Conservation (phyloP, 2,797 vertebrate genomes). For the Astyanax mexicanus region DNA sequence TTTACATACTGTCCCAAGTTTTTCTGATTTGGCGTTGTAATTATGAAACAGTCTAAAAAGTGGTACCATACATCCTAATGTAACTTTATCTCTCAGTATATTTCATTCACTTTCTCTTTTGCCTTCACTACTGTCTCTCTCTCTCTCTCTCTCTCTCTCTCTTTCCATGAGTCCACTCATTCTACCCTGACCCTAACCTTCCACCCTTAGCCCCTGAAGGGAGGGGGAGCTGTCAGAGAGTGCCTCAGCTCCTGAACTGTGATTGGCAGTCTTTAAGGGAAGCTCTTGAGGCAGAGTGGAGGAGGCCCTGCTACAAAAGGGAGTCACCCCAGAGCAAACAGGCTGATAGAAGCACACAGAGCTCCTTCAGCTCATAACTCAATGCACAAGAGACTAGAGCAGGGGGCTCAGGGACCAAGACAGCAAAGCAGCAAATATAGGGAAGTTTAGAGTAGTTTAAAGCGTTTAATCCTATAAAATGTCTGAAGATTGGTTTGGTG, state of each 20-base stretch:
- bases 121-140: slow-evolving; percentile 27
- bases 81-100: slow-evolving; percentile 8
- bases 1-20: no score
- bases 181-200: slow-evolving; percentile 55
- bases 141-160: slow-evolving; percentile 40
- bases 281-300: slow-evolving; percentile 73
- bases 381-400: slow-evolving; percentile 29
- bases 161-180: slow-evolving; percentile 48
- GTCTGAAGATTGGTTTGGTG: not conserved
- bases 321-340: slow-evolving; percentile 72
- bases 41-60: no score
- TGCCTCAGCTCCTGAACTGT: slow-evolving; percentile 64
- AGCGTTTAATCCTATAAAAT: not conserved
- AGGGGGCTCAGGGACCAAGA: not conserved
- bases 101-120: slow-evolving; percentile 14
- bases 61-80: not conserved
- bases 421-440: slow-evolving; percentile 7
- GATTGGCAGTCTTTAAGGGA: slow-evolving; percentile 76
- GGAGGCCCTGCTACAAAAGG: slow-evolving; percentile 67
- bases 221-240: slow-evolving; percentile 61
- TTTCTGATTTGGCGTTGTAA: no score
- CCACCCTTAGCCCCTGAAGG: slow-evolving; percentile 44
- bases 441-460: not conserved
- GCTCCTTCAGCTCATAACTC: slow-evolving; percentile 16
- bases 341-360: slow-evolving; percentile 60